Evolutionary conservation across 2,888 invertebrate species (phyloP).

Genomic region (Tetragonula carbonaria): DNA sequence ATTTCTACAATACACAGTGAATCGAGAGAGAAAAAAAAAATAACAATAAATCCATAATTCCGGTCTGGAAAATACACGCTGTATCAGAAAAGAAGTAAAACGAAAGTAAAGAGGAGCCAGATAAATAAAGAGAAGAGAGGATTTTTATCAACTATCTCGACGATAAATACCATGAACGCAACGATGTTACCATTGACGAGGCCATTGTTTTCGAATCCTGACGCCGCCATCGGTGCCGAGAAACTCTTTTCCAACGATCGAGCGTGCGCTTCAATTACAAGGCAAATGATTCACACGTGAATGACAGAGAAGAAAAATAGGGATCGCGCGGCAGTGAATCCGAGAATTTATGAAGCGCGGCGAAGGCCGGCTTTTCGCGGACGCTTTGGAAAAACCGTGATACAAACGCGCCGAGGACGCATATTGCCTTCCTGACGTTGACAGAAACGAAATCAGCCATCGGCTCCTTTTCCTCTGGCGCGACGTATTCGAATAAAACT

Average conservation of each 20-base stretch:
- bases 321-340: slow-evolving; percentile 18
- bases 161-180: not conserved
- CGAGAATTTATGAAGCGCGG: slow-evolving; percentile 40
- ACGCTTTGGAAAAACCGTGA: slow-evolving; percentile 1
- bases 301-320: slow-evolving; percentile 23
- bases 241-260: not conserved
- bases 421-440: slow-evolving; percentile 40
- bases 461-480: not conserved
- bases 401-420: slow-evolving; percentile 17
- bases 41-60: too few species aligned
- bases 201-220: not conserved
- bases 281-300: slow-evolving; percentile 4
- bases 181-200: not conserved
- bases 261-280: slow-evolving; percentile 2
- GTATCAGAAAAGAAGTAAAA: too few species aligned
- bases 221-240: not conserved
- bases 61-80: too few species aligned
- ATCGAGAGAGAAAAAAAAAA: too few species aligned
- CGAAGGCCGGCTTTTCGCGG: not conserved
- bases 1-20: too few species aligned
- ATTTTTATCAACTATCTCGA: not conserved
- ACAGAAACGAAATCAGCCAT: slow-evolving; percentile 48
- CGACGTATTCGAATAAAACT: slow-evolving; percentile 34
- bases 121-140: not conserved
- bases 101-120: too few species aligned